Base-by-base conservation (phyloP, 2,888 invertebrate species). In the Calephelis perditalis region DNA sequence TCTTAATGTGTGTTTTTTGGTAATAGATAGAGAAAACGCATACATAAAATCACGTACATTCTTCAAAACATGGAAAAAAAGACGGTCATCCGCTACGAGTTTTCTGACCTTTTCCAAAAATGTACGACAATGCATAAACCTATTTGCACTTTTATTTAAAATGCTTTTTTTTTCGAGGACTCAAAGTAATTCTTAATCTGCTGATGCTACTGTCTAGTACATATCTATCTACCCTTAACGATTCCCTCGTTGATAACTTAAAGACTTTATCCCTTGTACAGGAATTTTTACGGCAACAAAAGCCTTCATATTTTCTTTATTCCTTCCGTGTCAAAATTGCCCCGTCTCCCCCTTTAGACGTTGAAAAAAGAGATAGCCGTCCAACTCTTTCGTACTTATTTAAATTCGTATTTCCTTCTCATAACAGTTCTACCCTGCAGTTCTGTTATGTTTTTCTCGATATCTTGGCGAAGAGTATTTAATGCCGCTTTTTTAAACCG, bases 221-320 rank as follows among this genome's bases (percentile, higher is more conserved):
- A 60, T 60, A 60, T 65, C 66, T 70, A 73, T 70, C 71, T 74
- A 70, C 78, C 82, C 78, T 75, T 72, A 69, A 74, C 74, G 74
- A 72, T 74, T 75, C 79, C 84, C 85, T 75, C 79, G 67, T 73
- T 82, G 88, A 87, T 89, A 88, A 87, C 86, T 88, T 89, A 87
- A 90, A 88, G 86, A 89, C 88, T 88, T 89, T 86, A 89, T 88
- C 86, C 86, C 84, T 78, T 81, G 83, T 86, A 82, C 82, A 83
- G 87, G 88, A 90, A 88, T 90, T 89, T 89, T 89, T 90, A 89
- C 87, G 84, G 85, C 77, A 86, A 86, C 86, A 86, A 86, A 86
- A 86, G 85, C 88, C 80, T 82, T 88, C 86, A 89, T 90, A 90
- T 90, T 89, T 90, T 89, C 88, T 89, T 89, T 88, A 87, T 87